phyloP scores from a whole-genome alignment of 1,140 invertebrate genomes.

The Hylaeus volcanicus region DNA sequence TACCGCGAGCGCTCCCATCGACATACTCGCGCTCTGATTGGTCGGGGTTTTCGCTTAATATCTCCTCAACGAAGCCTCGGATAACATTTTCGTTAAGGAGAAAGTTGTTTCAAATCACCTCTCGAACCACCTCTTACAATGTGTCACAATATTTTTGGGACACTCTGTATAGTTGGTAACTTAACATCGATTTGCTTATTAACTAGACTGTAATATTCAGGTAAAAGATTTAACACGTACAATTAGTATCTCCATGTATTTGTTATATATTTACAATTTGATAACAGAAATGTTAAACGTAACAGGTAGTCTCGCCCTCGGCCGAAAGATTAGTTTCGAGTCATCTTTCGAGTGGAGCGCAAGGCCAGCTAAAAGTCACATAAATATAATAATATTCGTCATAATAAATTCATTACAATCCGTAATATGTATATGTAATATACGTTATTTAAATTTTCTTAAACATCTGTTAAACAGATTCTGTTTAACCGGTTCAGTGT shows the following conservation, averaged over 20 bases:
- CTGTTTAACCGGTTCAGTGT: constrained; percentile 49
- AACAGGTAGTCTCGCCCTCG: constrained; percentile 67
- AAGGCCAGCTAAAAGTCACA: constrained; percentile 67
- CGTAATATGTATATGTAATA: constrained; percentile 65
- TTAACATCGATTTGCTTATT: too few species aligned
- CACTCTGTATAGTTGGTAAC: too few species aligned
- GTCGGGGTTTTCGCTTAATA: too few species aligned
- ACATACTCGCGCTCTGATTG: too few species aligned
- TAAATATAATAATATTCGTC: constrained; percentile 67
- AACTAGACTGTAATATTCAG: neutral
- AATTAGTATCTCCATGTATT: constrained; percentile 70
- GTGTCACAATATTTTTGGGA: too few species aligned
- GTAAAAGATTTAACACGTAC: constrained; percentile 36
- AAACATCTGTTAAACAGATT: constrained; percentile 56
- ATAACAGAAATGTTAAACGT: constrained; percentile 73
- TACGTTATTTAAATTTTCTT: constrained; percentile 63
- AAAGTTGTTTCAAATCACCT: too few species aligned
- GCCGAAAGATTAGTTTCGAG: constrained; percentile 53
- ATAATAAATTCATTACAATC: constrained; percentile 69
- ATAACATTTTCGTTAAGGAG: too few species aligned
- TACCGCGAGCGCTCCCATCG: too few species aligned
- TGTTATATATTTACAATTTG: constrained; percentile 76
- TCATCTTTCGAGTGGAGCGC: constrained; percentile 59
- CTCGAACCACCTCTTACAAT: too few species aligned
- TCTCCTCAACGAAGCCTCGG: too few species aligned